Conservation (phyloP, 2,797 vertebrate species). For the Chloroceryle inda region DNA sequence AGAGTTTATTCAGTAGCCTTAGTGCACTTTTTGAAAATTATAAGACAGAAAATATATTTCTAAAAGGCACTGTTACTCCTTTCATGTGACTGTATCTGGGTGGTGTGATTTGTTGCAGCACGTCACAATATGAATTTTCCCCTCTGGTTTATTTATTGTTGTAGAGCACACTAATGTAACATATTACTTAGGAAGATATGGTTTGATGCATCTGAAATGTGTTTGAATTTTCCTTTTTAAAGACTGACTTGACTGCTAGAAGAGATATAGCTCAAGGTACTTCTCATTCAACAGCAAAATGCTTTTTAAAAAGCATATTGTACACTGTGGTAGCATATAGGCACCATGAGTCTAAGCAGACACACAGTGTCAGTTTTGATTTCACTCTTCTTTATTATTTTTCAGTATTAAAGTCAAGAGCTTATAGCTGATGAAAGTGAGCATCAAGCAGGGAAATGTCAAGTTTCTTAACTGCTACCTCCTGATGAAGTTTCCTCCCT, state of each 20-base stretch:
- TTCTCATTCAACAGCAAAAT: background rate
- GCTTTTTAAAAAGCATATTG: background rate
- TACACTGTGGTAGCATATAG: background rate
- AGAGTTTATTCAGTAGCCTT: background rate
- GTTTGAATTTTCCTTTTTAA: background rate
- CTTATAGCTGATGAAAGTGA: slow-evolving; percentile 48
- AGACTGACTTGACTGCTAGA: background rate
- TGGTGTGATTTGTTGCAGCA: background rate
- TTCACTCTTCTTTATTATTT: background rate
- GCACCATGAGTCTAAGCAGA: background rate
- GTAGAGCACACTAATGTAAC: background rate
- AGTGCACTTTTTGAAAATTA: background rate
- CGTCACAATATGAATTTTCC: background rate
- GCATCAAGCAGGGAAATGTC: slow-evolving; percentile 38
- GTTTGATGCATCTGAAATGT: background rate
- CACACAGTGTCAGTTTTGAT: slow-evolving; percentile 26
- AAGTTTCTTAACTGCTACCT: slow-evolving; percentile 54
- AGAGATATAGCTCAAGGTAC: background rate
- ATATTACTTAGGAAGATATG: background rate
- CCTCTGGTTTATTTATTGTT: background rate
- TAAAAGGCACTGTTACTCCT: background rate
- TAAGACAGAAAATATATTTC: background rate
- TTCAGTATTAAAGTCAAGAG: slow-evolving; percentile 11
- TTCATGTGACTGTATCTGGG: background rate
- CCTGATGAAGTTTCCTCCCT: background rate